Evolutionary conservation across 1,140 invertebrate genomes (phyloP).

Genomic region (Diabrotica undecimpunctata): DNA sequence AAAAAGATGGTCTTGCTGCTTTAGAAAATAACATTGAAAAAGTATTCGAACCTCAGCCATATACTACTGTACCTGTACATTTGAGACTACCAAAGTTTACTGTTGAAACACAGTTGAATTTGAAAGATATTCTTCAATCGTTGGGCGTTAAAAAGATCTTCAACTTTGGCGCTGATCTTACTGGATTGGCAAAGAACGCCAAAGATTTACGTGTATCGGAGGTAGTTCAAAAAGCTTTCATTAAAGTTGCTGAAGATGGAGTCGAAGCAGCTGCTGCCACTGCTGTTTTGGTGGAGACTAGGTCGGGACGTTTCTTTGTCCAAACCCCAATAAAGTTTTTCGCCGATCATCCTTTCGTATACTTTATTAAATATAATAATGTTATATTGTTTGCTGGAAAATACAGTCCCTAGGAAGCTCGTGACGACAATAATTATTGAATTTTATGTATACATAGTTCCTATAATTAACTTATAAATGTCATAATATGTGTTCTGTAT

Average conservation of each 20-base stretch:
- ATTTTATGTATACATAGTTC: no score
- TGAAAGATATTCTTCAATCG: conserved; percentile 45
- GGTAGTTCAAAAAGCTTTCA: conserved; percentile 59
- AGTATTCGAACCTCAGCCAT: conserved; percentile 31
- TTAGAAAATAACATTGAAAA: conserved; percentile 36
- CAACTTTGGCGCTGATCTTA: conserved; percentile 51
- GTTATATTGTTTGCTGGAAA: conserved; percentile 27
- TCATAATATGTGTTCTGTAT: no score
- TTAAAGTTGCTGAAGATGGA: conserved; percentile 67
- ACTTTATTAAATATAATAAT: conserved; percentile 25
- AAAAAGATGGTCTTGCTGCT: conserved; percentile 52
- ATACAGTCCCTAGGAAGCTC: not conserved
- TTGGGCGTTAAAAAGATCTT: conserved; percentile 55
- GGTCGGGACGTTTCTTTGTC: not conserved
- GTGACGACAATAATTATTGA: no score
- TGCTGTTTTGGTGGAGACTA: conserved; percentile 43
- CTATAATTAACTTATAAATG: no score
- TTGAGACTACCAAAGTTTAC: conserved; percentile 49
- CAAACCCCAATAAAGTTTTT: not conserved
- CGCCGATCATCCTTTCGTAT: conserved; percentile 39
- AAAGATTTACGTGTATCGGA: conserved; percentile 27
- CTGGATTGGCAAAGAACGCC: conserved; percentile 46
- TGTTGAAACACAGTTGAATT: conserved; percentile 45
- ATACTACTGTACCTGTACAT: conserved; percentile 29
- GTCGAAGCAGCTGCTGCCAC: conserved; percentile 65